A percentile compares a stretch with the other conserved stretches of the same genome.
These are phyloP conservation scores for Cyprinodon variegatus DNA, from an alignment of 2,113 vertebrate genomes.

Conservation along the genomic window DNA sequence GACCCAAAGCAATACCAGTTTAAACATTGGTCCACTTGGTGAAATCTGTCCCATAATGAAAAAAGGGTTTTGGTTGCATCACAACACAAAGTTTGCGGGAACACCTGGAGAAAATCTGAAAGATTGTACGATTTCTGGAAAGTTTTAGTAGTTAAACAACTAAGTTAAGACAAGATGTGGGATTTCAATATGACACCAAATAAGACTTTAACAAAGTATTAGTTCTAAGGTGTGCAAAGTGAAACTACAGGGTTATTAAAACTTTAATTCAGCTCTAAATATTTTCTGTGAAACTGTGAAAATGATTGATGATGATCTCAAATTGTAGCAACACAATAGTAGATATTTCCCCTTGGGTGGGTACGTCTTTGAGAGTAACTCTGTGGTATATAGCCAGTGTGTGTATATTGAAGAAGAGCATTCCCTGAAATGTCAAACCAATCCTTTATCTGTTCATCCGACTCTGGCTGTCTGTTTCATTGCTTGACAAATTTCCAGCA, in stretches of 20 bases:
- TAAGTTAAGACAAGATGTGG: background rate
- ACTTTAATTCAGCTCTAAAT: too few species aligned
- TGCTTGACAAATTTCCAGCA: constrained; percentile 19
- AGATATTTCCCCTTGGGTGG: background rate
- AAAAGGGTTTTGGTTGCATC: too few species aligned
- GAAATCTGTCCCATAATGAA: too few species aligned
- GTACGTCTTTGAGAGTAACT: background rate
- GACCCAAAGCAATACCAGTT: too few species aligned
- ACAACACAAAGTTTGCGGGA: background rate
- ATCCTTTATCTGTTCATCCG: constrained; percentile 13
- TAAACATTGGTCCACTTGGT: too few species aligned
- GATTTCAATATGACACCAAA: background rate
- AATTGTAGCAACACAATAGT: background rate
- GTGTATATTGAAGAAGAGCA: background rate
- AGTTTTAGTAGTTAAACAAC: background rate
- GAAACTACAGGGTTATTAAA: too few species aligned
- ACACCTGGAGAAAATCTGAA: background rate
- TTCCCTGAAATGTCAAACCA: constrained; percentile 20
- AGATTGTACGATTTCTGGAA: background rate
- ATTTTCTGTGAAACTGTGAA: background rate
- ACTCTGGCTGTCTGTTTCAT: constrained; percentile 5
- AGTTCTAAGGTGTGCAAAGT: too few species aligned
- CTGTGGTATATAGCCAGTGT: background rate
- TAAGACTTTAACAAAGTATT: too few species aligned
- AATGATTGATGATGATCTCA: background rate